A percentile compares a stretch with the other conserved stretches of the same genome.
phyloP scores from a whole-genome alignment of 2,113 vertebrate species.

The Eira barbara region DNA sequence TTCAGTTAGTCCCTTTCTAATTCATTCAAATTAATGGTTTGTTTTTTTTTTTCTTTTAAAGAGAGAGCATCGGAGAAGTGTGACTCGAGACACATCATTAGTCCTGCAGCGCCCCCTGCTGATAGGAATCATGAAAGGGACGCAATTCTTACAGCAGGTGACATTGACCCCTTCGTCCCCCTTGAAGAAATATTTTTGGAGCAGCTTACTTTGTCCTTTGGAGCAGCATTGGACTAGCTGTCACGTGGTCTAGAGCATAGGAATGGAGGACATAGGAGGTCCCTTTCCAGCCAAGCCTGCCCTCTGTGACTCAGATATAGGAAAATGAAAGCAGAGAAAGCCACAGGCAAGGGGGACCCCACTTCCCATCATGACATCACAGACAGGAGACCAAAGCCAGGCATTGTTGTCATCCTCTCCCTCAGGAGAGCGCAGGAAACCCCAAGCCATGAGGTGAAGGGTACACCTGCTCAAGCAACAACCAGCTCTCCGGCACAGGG shows the following conservation, averaged over 20 bases:
- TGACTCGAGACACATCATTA: background rate
- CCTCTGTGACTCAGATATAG: background rate
- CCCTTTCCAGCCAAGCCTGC: background rate
- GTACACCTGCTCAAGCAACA: background rate
- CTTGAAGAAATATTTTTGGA: background rate
- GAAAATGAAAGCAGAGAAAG: background rate
- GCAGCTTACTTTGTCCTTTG: background rate
- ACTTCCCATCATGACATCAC: background rate
- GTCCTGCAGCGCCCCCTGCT: slow-evolving; percentile 75
- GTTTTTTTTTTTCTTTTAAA: background rate
- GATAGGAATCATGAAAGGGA: background rate
- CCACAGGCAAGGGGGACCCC: background rate
- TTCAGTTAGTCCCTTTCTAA: background rate
- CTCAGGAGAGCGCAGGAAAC: background rate
- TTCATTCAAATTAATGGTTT: background rate
- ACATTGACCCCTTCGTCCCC: accelerated
- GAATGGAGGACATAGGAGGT: background rate
- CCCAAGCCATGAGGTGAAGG: background rate
- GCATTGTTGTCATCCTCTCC: background rate
- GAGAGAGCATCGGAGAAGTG: background rate
- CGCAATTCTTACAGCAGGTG: background rate
- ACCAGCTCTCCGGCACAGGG: background rate
- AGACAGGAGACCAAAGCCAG: background rate
- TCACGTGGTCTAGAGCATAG: background rate
- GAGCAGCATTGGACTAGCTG: background rate